A percentile compares a stretch with the other conserved stretches of the same genome.
Conservation (phyloP, 2,797 vertebrate genomes). For the Sebastiscus albofasciatus region DNA sequence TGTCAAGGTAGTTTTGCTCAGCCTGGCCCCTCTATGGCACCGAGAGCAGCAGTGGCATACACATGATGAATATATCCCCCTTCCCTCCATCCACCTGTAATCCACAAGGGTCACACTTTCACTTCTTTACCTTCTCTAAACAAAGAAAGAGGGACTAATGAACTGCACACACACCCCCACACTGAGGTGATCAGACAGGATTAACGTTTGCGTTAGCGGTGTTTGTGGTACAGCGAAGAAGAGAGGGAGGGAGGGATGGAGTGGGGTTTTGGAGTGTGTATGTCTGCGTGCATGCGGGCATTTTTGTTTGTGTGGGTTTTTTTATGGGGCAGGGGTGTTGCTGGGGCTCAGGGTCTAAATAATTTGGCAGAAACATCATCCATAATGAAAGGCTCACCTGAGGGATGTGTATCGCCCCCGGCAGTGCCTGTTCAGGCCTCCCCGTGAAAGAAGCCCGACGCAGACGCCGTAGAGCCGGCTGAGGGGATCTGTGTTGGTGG, state of each 20-base stretch:
- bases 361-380: slow-evolving; percentile 88
- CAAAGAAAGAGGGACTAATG: slow-evolving; percentile 54
- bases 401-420: slow-evolving; percentile 86
- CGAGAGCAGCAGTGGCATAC: slow-evolving; percentile 28
- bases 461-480: slow-evolving; percentile 40
- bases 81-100: slow-evolving; percentile 29
- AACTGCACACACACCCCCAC: slow-evolving; percentile 22
- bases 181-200: slow-evolving; percentile 54
- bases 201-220: slow-evolving; percentile 59
- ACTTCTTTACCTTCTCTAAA: slow-evolving; percentile 46
- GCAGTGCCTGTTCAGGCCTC: slow-evolving; percentile 77
- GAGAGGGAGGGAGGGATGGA: slow-evolving; percentile 17
- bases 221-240: slow-evolving; percentile 46
- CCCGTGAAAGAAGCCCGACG: slow-evolving; percentile 64
- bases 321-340: slow-evolving; percentile 51
- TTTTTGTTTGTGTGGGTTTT: slow-evolving; percentile 44
- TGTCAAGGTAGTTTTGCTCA: slow-evolving; percentile 25
- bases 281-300: slow-evolving; percentile 43
- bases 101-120: slow-evolving; percentile 23
- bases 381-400: slow-evolving; percentile 87
- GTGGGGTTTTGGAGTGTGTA: slow-evolving; percentile 47
- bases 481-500: slow-evolving; percentile 42
- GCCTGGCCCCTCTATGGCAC: slow-evolving; percentile 15
- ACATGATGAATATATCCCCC: slow-evolving; percentile 47
- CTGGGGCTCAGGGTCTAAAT: slow-evolving; percentile 80